Base-by-base conservation (phyloP, 2,113 vertebrate species). In the Misgurnus mizolepis region DNA sequence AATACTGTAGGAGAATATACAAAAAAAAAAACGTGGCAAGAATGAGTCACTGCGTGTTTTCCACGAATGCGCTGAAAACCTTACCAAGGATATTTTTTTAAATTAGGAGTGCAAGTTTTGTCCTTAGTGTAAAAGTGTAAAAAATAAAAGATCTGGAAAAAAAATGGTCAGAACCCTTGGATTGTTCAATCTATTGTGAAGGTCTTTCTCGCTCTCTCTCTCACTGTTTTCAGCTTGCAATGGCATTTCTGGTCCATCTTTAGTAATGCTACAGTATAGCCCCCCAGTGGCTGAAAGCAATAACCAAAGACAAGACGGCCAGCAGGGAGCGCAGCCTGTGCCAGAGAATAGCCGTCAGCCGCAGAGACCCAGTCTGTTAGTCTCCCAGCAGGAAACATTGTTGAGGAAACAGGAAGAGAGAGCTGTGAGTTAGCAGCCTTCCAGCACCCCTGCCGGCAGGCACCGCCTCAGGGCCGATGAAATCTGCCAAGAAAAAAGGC, bases 391-490 rank as follows among this genome's bases (percentile, higher is more conserved):
- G 72, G 66, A 56, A 68, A 43, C 76, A 43, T 60, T 15, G 49
- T 41, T 5, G 45, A 72, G 71, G 56, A 49, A 62, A 76, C 66
- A 62, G 71, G 80, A 71, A 76, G 76, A 72, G 66, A 78, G 69
- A 71, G 43, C 76, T 18, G 41, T n/a, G 45, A 40, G 10, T 7
- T 22, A 61, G 70, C 72, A 2, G 67, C 50, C 4, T 5, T 67
- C 72, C 71, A 80, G 74, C 22, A 50, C 53, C 49, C 47, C 45
- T 66, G 40, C 8, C 22, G 64, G 62, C 15, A 62, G 56, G 53
- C 39, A 65, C 49, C 22, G 61, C 66, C 76, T 86, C 83, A 88
- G 47, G 88, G 88, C 55, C 88, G 86, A 82, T 88, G 88, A 78
- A 88, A 88, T 83, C 88, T 88, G 86, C 82, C 81, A 82, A 66